Conservation (phyloP, 2,113 vertebrate genomes). For the Etia nguti region DNA sequence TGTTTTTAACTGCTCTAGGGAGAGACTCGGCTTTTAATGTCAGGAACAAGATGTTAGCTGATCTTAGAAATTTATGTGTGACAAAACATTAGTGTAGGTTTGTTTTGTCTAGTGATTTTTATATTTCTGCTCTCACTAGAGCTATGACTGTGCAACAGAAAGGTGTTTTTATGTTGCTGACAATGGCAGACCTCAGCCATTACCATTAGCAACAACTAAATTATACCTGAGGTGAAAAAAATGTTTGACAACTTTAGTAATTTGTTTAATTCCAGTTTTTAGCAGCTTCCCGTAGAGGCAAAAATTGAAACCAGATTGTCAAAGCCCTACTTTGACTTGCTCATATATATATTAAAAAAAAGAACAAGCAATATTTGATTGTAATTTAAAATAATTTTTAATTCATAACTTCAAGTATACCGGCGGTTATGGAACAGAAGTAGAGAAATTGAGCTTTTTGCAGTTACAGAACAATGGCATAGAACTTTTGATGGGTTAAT, state of each 20-base stretch:
- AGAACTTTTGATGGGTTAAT: neutral
- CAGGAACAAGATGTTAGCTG: neutral
- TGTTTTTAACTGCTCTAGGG: neutral
- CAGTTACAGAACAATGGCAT: neutral
- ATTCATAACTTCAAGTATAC: neutral
- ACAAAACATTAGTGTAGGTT: neutral
- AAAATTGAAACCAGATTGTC: neutral
- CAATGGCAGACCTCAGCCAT: neutral
- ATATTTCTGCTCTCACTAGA: neutral
- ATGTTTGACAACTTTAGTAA: neutral
- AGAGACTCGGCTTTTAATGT: neutral
- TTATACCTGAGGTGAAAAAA: neutral
- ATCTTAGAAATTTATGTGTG: neutral
- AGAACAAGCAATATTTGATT: neutral
- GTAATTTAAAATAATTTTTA: neutral
- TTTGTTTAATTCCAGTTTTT: neutral
- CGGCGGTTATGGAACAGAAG: neutral
- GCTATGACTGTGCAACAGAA: neutral
- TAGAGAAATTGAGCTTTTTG: neutral
- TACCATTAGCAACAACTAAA: neutral
- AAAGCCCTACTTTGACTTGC: neutral
- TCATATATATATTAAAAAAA: neutral
- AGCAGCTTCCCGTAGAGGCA: neutral
- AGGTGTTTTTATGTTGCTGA: neutral
- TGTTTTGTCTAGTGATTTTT: neutral